These are phyloP conservation scores for Pachypeltis micranthus DNA, from an alignment of 1,140 invertebrate species.

Conservation along the genomic window DNA sequence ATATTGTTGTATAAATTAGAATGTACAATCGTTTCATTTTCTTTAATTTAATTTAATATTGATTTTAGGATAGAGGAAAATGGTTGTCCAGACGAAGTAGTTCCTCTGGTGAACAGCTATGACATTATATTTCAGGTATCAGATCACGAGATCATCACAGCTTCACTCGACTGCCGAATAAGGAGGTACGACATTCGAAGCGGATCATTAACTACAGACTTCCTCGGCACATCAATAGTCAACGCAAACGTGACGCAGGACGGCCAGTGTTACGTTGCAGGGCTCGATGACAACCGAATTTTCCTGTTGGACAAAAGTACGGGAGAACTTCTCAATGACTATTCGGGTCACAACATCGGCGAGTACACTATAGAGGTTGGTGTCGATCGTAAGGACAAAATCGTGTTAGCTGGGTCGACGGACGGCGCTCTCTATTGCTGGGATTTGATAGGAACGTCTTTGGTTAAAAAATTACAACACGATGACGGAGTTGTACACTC, in stretches of 20 bases:
- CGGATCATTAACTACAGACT: constrained; percentile 72
- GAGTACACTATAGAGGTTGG: constrained; percentile 78
- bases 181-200: constrained; percentile 82
- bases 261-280: constrained; percentile 73
- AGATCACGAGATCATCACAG: constrained; percentile 80
- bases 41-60: too few species aligned
- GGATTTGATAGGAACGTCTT: constrained; percentile 66
- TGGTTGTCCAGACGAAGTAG: too few species aligned
- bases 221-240: constrained; percentile 66
- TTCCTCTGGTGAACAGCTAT: too few species aligned
- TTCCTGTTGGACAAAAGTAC: constrained; percentile 79
- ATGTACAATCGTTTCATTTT: too few species aligned
- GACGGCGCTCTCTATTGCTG: constrained; percentile 76
- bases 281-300: constrained; percentile 67
- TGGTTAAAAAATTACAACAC: constrained; percentile 40
- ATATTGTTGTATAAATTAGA: too few species aligned
- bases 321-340: constrained; percentile 70
- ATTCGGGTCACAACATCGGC: constrained; percentile 61
- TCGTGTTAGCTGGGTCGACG: constrained; percentile 76
- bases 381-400: constrained; percentile 65
- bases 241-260: constrained; percentile 66
- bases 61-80: too few species aligned
- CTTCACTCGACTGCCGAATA: constrained; percentile 78
- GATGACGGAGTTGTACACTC: constrained; percentile 46
- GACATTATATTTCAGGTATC: constrained; percentile 59